These are phyloP conservation scores for Craniophora ligustri DNA, from an alignment of 2,888 invertebrate genomes.

Conservation along the genomic window DNA sequence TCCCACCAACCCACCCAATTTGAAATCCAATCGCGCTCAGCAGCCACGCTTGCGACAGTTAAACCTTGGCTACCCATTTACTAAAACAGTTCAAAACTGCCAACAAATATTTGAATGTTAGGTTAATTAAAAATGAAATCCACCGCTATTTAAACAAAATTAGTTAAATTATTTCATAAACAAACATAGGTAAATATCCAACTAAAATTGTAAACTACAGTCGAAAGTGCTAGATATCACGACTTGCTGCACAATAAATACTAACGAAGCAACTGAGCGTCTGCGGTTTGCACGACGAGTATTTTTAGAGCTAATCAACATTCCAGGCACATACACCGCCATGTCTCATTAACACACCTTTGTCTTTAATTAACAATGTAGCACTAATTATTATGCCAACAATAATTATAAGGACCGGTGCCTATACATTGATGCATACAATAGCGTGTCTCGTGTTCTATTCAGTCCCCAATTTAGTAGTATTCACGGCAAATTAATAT, in stretches of 20 bases:
- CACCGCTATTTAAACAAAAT: not conserved
- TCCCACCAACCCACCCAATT: too few species aligned
- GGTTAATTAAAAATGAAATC: too few species aligned
- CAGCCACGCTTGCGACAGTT: too few species aligned
- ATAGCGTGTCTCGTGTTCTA: constrained; percentile 1
- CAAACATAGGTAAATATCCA: not conserved
- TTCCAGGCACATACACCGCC: constrained; percentile 63
- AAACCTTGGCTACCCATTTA: too few species aligned
- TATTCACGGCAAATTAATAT: constrained; percentile 1
- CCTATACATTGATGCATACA: constrained; percentile 8
- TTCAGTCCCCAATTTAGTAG: constrained; percentile 11
- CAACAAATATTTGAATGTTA: too few species aligned
- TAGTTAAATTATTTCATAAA: not conserved
- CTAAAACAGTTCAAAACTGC: too few species aligned
- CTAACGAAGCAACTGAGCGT: constrained; percentile 71
- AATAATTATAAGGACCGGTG: constrained; percentile 36
- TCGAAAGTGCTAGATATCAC: constrained; percentile 13
- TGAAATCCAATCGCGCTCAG: too few species aligned
- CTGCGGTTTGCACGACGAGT: constrained; percentile 62
- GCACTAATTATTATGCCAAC: constrained; percentile 41
- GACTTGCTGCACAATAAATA: constrained; percentile 67
- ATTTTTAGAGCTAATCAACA: constrained; percentile 79
- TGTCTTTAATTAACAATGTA: constrained; percentile 68
- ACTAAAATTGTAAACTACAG: constrained; percentile 17
- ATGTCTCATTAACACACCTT: constrained; percentile 70